Conservation (phyloP, 1,140 invertebrate species). For the Magallana ariakensis region DNA sequence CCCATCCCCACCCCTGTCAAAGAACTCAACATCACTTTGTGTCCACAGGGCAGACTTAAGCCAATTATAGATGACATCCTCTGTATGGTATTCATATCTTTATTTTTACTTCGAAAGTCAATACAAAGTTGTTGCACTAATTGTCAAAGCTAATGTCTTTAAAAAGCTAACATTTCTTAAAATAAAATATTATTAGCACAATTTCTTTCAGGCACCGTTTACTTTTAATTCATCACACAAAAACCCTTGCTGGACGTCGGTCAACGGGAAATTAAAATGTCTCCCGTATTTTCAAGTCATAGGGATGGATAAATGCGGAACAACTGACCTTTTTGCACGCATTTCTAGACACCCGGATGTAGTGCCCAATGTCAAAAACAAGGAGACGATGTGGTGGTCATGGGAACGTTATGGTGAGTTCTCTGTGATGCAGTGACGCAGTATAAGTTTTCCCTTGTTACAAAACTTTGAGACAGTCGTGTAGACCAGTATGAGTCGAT, state of each 20-base stretch:
- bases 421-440: no score
- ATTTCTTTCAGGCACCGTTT: slow-evolving; percentile 11
- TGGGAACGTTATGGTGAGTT: slow-evolving; percentile 69
- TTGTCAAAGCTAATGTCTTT: no score
- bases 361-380: slow-evolving; percentile 49
- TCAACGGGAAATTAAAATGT: slow-evolving; percentile 52
- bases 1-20: not conserved
- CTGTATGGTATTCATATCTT: not conserved
- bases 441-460: no score
- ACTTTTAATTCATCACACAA: slow-evolving; percentile 25
- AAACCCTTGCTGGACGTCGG: slow-evolving; percentile 52
- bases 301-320: slow-evolving; percentile 70
- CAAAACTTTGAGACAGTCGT: no score
- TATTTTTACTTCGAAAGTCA: not conserved
- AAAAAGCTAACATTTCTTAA: no score
- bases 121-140: no score
- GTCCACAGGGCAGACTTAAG: not conserved
- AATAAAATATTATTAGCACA: no score
- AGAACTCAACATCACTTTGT: not conserved
- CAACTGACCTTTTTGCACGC: slow-evolving; percentile 66
- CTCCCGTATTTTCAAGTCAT: slow-evolving; percentile 70
- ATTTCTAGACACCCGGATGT: slow-evolving; percentile 62
- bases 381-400: slow-evolving; percentile 71
- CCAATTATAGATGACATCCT: not conserved
- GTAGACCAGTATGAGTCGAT: no score